These are phyloP conservation scores for Stenichneumon culpator DNA, from an alignment of 2,888 invertebrate species.

Conservation along the genomic window DNA sequence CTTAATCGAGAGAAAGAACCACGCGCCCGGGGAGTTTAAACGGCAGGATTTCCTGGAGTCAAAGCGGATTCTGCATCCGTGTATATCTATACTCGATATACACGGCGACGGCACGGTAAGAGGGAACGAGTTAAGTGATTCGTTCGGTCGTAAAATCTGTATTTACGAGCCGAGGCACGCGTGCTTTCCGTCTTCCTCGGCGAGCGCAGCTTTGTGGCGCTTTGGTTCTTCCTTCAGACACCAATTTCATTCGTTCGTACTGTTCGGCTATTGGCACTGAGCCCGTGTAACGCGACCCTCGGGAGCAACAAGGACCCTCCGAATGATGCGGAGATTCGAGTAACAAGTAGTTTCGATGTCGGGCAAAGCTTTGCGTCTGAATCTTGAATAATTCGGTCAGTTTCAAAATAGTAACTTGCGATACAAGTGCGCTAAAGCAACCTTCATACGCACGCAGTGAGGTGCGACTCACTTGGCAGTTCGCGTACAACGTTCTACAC, in stretches of 20 bases:
- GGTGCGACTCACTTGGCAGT: too few relatives aligned
- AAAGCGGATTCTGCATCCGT: not conserved
- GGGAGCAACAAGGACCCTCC: not conserved
- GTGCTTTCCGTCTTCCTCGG: not conserved
- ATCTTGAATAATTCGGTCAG: too few relatives aligned
- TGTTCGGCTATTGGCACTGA: not conserved
- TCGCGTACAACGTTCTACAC: too few relatives aligned
- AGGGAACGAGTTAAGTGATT: constrained; percentile 33
- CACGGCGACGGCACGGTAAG: not conserved
- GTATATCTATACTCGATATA: constrained; percentile 1
- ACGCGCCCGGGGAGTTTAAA: not conserved
- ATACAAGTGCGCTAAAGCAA: too few relatives aligned
- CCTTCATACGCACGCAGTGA: too few relatives aligned
- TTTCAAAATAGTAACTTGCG: too few relatives aligned
- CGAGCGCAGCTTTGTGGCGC: constrained; percentile 10
- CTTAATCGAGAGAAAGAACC: not conserved
- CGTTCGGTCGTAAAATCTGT: constrained; percentile 42
- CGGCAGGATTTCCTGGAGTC: not conserved
- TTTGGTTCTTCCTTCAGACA: not conserved
- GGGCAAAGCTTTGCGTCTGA: not conserved
- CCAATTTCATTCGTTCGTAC: constrained; percentile 1
- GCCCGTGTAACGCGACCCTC: constrained; percentile 2
- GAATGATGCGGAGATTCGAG: too few relatives aligned
- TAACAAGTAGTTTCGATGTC: too few relatives aligned
- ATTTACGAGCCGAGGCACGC: constrained; percentile 36